Percentiles rank a stretch among this genome's conserved stretches.
Conservation (phyloP, 2,797 vertebrate genomes). For the Pipistrellus kuhlii region DNA sequence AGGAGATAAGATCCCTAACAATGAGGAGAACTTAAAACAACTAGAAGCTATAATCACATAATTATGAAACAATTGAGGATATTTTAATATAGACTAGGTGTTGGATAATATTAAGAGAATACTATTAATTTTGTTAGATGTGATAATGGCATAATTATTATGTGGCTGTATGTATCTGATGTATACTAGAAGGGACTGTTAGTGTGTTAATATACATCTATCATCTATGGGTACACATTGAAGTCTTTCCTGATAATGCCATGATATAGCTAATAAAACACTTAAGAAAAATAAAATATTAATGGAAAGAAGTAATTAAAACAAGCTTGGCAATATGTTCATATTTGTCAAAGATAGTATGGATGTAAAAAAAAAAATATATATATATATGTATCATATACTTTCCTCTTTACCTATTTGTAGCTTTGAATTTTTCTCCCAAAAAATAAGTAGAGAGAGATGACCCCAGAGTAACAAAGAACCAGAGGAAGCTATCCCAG, state of each 20-base stretch:
- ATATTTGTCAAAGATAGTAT: background rate
- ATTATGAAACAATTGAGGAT: background rate
- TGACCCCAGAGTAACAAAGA: background rate
- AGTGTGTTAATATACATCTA: background rate
- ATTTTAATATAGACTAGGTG: background rate
- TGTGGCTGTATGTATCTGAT: background rate
- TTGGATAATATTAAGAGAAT: background rate
- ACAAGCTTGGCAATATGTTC: background rate
- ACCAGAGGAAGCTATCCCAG: background rate
- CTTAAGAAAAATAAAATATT: background rate
- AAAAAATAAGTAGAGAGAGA: background rate
- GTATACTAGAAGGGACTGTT: background rate
- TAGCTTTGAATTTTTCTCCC: background rate
- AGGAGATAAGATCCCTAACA: background rate
- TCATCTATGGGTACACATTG: background rate
- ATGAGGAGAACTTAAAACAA: background rate
- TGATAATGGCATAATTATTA: background rate
- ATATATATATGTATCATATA: background rate
- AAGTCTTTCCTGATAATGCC: background rate
- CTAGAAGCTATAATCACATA: background rate
- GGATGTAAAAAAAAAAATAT: background rate
- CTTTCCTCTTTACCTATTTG: background rate
- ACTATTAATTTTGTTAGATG: background rate
- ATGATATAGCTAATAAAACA: conserved; percentile 3
- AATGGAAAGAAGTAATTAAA: background rate